Evolutionary conservation across 2,888 invertebrate genomes (phyloP).

Genomic region (Ypsolopha scabrella): DNA sequence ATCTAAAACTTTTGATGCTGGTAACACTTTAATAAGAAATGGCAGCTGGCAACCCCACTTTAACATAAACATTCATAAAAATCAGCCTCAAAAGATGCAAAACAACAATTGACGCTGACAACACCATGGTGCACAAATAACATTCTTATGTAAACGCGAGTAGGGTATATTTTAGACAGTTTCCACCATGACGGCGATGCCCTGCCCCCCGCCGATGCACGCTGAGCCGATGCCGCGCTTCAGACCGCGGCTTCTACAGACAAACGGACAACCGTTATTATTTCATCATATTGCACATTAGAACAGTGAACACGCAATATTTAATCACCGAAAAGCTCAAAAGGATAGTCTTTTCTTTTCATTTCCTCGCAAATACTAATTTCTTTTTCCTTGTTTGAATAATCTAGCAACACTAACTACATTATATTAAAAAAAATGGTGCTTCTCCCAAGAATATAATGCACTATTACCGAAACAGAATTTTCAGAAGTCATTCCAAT

Average conservation of each 20-base stretch:
- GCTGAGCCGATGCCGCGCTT: conserved; percentile 95
- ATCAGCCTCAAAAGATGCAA: neutral
- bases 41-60: neutral
- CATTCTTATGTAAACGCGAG: neutral
- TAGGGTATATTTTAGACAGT: conserved; percentile 57
- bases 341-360: too few species aligned
- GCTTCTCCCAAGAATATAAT: too few species aligned
- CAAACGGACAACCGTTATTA: neutral
- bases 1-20: too few species aligned
- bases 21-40: neutral
- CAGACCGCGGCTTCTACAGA: conserved; percentile 80
- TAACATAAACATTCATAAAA: neutral
- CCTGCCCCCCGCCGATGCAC: conserved; percentile 99
- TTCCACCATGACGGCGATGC: conserved; percentile 94
- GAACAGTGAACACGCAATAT: too few species aligned
- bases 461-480: too few species aligned
- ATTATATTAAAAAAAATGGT: too few species aligned
- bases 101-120: neutral
- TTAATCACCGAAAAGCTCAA: too few species aligned
- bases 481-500: too few species aligned
- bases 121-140: neutral
- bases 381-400: too few species aligned
- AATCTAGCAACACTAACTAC: too few species aligned
- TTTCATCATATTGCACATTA: too few species aligned
- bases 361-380: too few species aligned